Percentiles rank a stretch among this genome's conserved stretches.
Evolutionary conservation across 2,113 vertebrate genomes (phyloP).

Genomic region (Gadus chalcogrammus): DNA sequence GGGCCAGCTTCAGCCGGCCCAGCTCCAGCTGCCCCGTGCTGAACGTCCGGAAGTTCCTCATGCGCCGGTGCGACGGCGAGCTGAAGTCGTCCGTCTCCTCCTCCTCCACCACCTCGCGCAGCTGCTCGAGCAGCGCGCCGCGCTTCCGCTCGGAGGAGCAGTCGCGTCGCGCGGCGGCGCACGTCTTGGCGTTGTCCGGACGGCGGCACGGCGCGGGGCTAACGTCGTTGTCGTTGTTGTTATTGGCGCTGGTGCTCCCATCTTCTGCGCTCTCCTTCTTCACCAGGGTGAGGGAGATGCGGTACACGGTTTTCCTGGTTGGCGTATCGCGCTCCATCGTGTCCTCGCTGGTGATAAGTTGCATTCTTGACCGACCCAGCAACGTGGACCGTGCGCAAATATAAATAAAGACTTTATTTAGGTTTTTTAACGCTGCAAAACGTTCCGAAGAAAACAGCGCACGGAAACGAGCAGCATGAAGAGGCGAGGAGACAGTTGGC

Average conservation of each 20-base stretch:
- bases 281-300: conserved; percentile 93
- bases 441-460: neutral
- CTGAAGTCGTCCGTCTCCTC: conserved; percentile 61
- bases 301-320: conserved; percentile 85
- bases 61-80: conserved; percentile 50
- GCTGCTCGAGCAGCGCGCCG: conserved; percentile 66
- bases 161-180: conserved; percentile 45
- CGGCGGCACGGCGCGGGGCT: conserved; percentile 29
- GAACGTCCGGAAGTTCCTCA: conserved; percentile 83
- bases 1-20: conserved; percentile 72
- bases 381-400: neutral
- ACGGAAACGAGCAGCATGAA: neutral
- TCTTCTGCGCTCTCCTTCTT: conserved; percentile 82
- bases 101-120: conserved; percentile 72
- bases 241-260: conserved; percentile 3
- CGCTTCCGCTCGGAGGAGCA: conserved; percentile 50
- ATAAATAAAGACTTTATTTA: too few species aligned
- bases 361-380: conserved; percentile 66
- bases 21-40: conserved; percentile 92
- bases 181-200: conserved; percentile 38
- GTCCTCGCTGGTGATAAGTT: conserved; percentile 78
- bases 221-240: conserved; percentile 4
- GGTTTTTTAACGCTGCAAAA: neutral
- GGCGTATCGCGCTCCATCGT: conserved; percentile 79
- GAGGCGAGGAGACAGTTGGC: neutral